Base-by-base conservation (phyloP, 2,888 invertebrate species). In the Chrysotoxum bicinctum region DNA sequence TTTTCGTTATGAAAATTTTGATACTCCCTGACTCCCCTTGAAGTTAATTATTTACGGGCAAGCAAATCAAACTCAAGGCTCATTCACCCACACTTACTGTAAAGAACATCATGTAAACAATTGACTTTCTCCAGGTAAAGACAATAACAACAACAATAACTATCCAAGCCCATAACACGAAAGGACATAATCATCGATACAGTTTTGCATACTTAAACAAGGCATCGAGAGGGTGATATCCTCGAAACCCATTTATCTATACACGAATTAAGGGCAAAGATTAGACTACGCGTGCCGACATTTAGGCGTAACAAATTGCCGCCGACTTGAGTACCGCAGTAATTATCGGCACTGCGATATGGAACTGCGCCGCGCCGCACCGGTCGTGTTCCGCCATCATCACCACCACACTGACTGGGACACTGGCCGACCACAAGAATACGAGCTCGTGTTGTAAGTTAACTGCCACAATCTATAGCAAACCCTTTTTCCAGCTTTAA, bases 221-320 rank as follows among this genome's bases (percentile, higher is more conserved):
- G 21, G n/a, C 58, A 76, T 64, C 19, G 48, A 40, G 43, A 62
- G 77, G 82, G 81, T 69, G 76, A 66, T 81, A 58, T 81, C 73
- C 68, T 77, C 32, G 32, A 69, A 64, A 70, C 26, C 40, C 56
- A 74, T 70, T 75, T 70, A 78, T 56, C 14, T 54, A 10, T 10
- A 23, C 30, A 40, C 52, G 80, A 85, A 85, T 85, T 85, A 77
- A 81, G 85, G 85, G 43, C 85, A 85, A 85, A 85, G 85, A 87
- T 82, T 86, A 84, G 86, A 87, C 79, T 58, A 87, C 89, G 90
- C 89, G 90, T 90, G 91, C 88, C 88, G 88, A 89, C 89, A 89
- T 90, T 90, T 90, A 91, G 90, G 90, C 90, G 91, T 89, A 90
- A 91, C 91, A 90, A 90, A 90, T 90, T 91, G 90, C 89, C 88